Base-by-base conservation (phyloP, 2,113 vertebrate species). In the Prietella phreatophila region DNA sequence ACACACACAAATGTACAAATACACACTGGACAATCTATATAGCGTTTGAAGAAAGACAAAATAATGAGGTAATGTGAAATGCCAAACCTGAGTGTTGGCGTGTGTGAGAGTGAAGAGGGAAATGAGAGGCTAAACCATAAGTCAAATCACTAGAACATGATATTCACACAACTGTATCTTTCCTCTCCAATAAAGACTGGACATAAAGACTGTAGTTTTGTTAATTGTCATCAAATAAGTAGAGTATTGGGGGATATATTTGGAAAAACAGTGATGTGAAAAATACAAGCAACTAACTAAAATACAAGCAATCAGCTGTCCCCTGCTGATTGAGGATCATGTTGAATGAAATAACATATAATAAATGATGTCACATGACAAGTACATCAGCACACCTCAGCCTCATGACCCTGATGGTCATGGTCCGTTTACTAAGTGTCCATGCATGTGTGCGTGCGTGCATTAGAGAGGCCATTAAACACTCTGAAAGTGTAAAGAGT, bases 401-500 rank as follows among this genome's bases (percentile, higher is more conserved):
- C 4, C 0, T 50, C 11, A n/a, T n/a, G 42, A 50, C 42, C 47
- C 73, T 78, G 22, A 50, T 50, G 75, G 25, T 14, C 25, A n/a
- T n/a, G n/a, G n/a, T 25, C 22, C 15, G 42, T 78, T 42, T 39
- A 47, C 42, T 47, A 5, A 47, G 42, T 0, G 42, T 47, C 42
- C 42, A 47, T 47, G 42, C 42, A 17, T 69, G 65, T 69, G n/a
- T 42, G 39, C 58, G n/a, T 39, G 61, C n/a, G n/a, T 50, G 56
- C 36, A 61, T 36, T 22, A 82, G 55, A 61, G 15, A 81, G 33
- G 20, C 33, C 55, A 61, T 61, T 60, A 82, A 39, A 61, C 55
- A 61, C 19, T 58, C 79, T 81, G 79, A 81, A 81, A 58, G 53
- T 81, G 53, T 55, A 80, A 55, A 27, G 78, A 58, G 79, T 58